These are phyloP conservation scores for Eubucco bourcierii DNA, from an alignment of 2,113 vertebrate species.

Conservation along the genomic window DNA sequence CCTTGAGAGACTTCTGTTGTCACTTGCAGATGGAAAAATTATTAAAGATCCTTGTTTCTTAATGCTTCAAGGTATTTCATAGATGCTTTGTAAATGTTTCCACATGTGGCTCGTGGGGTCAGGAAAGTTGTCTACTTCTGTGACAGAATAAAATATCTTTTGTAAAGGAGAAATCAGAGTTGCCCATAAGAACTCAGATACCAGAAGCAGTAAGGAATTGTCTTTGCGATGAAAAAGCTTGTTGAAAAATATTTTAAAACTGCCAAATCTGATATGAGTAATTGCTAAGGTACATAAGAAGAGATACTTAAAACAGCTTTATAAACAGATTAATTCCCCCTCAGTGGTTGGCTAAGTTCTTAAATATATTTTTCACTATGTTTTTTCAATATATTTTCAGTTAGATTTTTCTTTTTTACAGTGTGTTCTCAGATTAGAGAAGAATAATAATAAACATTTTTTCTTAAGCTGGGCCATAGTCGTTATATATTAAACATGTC, in stretches of 20 bases:
- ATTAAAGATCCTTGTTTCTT: neutral
- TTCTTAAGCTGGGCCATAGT: neutral
- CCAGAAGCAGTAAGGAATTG: neutral
- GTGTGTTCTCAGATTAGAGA: neutral
- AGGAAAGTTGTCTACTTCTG: neutral
- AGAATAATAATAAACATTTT: neutral
- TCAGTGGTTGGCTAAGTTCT: accelerated
- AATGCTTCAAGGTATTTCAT: neutral
- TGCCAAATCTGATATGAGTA: accelerated
- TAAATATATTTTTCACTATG: too few species aligned
- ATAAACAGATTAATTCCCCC: neutral
- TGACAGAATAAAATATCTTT: neutral
- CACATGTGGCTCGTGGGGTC: neutral
- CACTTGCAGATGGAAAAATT: neutral
- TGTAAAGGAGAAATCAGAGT: neutral
- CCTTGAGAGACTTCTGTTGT: neutral
- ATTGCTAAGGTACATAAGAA: neutral
- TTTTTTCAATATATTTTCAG: too few species aligned
- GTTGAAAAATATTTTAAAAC: neutral
- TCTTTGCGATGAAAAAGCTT: neutral
- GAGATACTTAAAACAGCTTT: neutral
- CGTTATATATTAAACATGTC: neutral
- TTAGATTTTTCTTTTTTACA: neutral
- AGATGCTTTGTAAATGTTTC: neutral
- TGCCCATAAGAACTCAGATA: neutral